Evolutionary conservation across 2,797 vertebrate species (phyloP).

Genomic region (Lemur catta): DNA sequence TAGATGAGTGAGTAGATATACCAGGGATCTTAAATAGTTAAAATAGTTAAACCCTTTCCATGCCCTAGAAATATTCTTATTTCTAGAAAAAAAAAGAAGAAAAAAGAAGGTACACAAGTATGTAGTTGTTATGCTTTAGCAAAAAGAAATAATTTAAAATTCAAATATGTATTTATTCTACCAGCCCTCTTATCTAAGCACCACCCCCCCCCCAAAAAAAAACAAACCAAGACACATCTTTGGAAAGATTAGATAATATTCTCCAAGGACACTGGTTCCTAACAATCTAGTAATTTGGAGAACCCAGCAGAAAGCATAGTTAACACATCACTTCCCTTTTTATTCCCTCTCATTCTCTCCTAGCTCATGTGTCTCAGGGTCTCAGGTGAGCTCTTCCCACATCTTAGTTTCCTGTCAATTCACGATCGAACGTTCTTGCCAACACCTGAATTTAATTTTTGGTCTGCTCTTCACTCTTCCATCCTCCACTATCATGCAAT

Average conservation of each 20-base stretch:
- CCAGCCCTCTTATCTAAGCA: neutral
- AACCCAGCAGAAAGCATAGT: neutral
- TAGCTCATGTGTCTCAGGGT: neutral
- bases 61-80: neutral
- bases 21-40: neutral
- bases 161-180: neutral
- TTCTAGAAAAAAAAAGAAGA: neutral
- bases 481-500: neutral
- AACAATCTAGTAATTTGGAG: neutral
- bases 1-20: neutral
- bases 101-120: accelerated
- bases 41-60: neutral
- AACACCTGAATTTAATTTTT: neutral
- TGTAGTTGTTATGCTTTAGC: neutral
- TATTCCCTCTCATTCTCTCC: neutral
- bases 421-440: neutral
- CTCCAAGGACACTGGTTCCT: neutral
- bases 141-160: neutral
- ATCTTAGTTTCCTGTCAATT: neutral
- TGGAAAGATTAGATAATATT: neutral
- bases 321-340: neutral
- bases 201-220: neutral
- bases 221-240: neutral
- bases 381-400: no score
- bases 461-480: neutral